These are phyloP conservation scores for Pristionchus mayeri DNA, from an alignment of 2,888 invertebrate genomes.

Conservation along the genomic window DNA sequence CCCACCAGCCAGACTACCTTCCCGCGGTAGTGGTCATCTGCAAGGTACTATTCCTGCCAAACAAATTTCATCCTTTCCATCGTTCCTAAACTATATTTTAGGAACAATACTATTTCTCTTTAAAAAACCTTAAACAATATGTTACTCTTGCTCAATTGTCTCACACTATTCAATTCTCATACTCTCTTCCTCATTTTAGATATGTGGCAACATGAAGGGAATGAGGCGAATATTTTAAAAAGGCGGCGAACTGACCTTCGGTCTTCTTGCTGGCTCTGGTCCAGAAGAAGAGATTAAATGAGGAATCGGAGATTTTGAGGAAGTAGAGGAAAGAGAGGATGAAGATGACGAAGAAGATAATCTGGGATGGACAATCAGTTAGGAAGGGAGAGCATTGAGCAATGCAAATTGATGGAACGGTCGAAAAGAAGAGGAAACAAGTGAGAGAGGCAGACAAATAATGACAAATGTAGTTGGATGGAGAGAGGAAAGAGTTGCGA, in stretches of 20 bases:
- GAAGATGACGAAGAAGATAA: neutral
- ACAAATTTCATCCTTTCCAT: neutral
- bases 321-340: neutral
- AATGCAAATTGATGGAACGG: no score
- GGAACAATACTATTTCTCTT: no score
- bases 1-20: constrained; percentile 46
- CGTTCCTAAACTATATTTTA: neutral
- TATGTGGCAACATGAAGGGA: no score
- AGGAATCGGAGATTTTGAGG: constrained; percentile 41
- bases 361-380: neutral
- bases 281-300: constrained; percentile 47
- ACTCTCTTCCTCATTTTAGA: no score
- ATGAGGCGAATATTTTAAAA: neutral
- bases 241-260: neutral
- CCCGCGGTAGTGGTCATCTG: neutral
- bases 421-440: neutral
- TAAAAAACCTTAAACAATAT: no score
- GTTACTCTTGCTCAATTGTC: no score
- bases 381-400: no score
- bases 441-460: neutral
- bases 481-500: neutral
- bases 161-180: no score
- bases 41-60: neutral
- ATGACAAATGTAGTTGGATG: neutral
- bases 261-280: neutral